Evolutionary conservation across 2,888 invertebrate species (phyloP).

Genomic region (Melanotus villosus): DNA sequence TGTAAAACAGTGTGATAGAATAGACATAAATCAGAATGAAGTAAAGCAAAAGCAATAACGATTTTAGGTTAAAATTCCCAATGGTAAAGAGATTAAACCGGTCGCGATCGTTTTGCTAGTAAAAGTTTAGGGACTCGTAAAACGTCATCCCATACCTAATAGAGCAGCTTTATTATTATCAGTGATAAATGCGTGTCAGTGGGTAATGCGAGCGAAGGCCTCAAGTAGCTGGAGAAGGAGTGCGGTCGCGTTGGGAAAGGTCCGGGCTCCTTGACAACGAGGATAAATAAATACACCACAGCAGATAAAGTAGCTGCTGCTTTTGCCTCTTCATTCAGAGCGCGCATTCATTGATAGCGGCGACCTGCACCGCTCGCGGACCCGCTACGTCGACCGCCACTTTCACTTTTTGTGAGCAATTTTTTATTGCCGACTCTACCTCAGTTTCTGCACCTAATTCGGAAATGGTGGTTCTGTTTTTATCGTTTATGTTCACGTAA

Average conservation of each 20-base stretch:
- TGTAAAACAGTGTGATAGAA: too few species aligned
- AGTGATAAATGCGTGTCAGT: slow-evolving; percentile 52
- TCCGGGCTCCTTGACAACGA: slow-evolving; percentile 55
- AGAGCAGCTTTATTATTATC: slow-evolving; percentile 46
- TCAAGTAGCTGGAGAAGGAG: slow-evolving; percentile 50
- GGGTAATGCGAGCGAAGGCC: slow-evolving; percentile 50
- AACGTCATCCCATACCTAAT: slow-evolving; percentile 37
- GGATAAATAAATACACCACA: slow-evolving; percentile 58
- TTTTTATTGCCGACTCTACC: slow-evolving; percentile 42
- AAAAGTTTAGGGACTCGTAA: slow-evolving; percentile 29
- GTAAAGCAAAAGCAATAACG: not conserved
- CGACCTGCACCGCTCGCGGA: slow-evolving; percentile 43
- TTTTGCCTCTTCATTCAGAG: slow-evolving; percentile 50
- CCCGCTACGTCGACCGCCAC: slow-evolving; percentile 41
- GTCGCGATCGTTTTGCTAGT: slow-evolving; percentile 8
- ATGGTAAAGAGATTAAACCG: not conserved
- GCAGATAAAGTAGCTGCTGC: slow-evolving; percentile 55
- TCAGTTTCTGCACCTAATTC: slow-evolving; percentile 40
- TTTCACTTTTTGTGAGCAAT: slow-evolving; percentile 46
- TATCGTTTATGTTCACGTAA: slow-evolving; percentile 17
- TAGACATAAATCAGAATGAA: too few species aligned
- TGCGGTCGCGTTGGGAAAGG: slow-evolving; percentile 55
- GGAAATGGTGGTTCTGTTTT: slow-evolving; percentile 28
- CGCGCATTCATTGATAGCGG: slow-evolving; percentile 51
- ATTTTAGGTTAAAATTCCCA: not conserved